Base-by-base conservation (phyloP, 2,888 invertebrate species). In the Diaphora mendica region DNA sequence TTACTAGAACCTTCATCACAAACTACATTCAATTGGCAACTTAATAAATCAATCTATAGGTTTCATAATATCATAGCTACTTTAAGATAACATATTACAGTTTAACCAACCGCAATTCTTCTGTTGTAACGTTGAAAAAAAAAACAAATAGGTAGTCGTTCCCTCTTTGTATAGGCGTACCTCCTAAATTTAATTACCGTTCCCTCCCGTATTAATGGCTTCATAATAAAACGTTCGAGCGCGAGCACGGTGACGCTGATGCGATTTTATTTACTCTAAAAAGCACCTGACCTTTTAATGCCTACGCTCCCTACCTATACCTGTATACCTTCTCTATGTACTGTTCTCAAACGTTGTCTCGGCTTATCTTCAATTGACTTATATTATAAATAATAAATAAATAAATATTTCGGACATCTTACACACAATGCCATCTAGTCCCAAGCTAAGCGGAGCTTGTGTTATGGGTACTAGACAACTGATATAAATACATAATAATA, bases 261-360 rank as follows among this genome's bases (percentile, higher is more conserved):
- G 62, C 71, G 55, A 71, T 75, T 82, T 82, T 84, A 80, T 84
- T 82, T 80, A 79, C 84, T 73, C 71, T 66, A 75, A 84, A 79
- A 78, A 75, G 70, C 78, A 76, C 75, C 74, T 77, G 77, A 80
- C 82, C 79, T 82, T 80, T 84, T 75, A 76, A 79, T 84, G 79
- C 75, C 77, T 70, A 73, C 65, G 30, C 73, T 70, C 66, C 51
- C 15, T 71, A 35, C 67, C 62, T 72, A n/a, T 70, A 64, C 33
- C 8, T 70, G 33, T 70, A 48, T 70, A 62, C 17, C 64, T 68
- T 30, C 59, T 59, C 30, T 69, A 15, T 68, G 42, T 51, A 44
- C 35, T 44, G 71, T 74, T 74, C 51, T 76, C 77, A 83, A 77
- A 77, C 15, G 73, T 71, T 82, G 77, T 72, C 74, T 71, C 67